phyloP scores from a whole-genome alignment of 1,140 invertebrate genomes.

The Drosophila dunni region DNA sequence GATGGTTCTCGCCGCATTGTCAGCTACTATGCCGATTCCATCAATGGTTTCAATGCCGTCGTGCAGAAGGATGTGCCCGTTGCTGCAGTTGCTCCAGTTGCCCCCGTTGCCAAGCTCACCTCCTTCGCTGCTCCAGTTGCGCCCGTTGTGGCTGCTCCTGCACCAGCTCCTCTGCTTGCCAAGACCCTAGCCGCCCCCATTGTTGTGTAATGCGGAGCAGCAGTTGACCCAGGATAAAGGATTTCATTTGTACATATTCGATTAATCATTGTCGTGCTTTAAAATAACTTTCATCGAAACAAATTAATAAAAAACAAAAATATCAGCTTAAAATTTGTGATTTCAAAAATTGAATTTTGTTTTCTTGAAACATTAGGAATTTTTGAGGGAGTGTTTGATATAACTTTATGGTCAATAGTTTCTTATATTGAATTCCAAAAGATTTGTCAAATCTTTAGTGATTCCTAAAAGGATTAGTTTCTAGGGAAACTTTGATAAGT shows the following conservation, averaged over 20 bases:
- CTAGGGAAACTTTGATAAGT: neutral
- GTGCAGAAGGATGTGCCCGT: slow-evolving; percentile 86
- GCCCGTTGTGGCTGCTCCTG: slow-evolving; percentile 61
- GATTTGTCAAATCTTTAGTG: too few relatives aligned
- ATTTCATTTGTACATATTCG: slow-evolving; percentile 84
- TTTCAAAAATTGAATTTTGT: neutral
- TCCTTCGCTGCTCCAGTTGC: slow-evolving; percentile 60
- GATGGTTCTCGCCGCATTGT: slow-evolving; percentile 86
- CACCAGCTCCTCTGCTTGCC: slow-evolving; percentile 64
- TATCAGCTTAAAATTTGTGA: slow-evolving; percentile 23
- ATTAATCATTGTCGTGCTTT: slow-evolving; percentile 81
- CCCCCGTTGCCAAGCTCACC: slow-evolving; percentile 63
- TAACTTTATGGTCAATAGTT: too few relatives aligned
- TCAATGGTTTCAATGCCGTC: slow-evolving; percentile 87
- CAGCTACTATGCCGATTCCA: slow-evolving; percentile 86
- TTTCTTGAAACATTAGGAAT: neutral
- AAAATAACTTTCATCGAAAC: slow-evolving; percentile 76
- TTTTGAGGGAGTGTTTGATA: too few relatives aligned
- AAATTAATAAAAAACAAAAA: slow-evolving; percentile 63
- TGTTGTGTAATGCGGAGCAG: slow-evolving; percentile 57
- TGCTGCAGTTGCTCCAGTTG: slow-evolving; percentile 72
- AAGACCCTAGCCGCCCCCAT: slow-evolving; percentile 71
- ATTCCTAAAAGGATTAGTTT: too few relatives aligned
- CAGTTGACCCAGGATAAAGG: slow-evolving; percentile 49
- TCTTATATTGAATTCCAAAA: too few relatives aligned